Base-by-base conservation (phyloP, 2,113 vertebrate genomes). In the Apodemus sylvaticus region DNA sequence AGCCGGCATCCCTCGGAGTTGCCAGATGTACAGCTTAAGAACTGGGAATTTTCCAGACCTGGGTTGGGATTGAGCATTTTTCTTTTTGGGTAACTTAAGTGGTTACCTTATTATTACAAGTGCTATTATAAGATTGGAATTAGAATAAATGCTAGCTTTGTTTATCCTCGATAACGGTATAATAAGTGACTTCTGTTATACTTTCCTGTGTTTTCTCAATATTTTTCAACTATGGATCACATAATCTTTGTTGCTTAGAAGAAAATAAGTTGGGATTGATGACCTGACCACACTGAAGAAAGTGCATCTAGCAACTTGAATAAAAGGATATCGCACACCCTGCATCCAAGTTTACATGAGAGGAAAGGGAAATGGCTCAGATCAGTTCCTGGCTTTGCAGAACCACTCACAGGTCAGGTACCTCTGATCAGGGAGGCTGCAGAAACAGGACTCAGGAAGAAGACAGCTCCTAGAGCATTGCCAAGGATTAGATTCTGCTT, bases 261-360 rank as follows among this genome's bases (percentile, higher is more conserved):
- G 76, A 73, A 74, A 60, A 31, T 26, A 17, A 17, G 31, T 58
- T 34, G 36, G 82, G 36, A 2, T 78, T 0, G 0, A 2, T 82
- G 22, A 13, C 3, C 19, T 4, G 9, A 2, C 24, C 42, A 13
- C 26, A 26, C 5, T 86, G 53, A 94, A 90, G 81, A 62, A 78
- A 91, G 20, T 5, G 1, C 3, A 0, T 39, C 29, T 19, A 60
- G 48, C 62, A 73, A 19, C 1, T 16, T 60, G 2, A 71, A 19
- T 22, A 8, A 1, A 58, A 77, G n/a, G 53, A 13, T 4, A 9
- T 0, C 0, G 6, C 11, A 39, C 2, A 14, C 5, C 39, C 55
- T 42, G 19, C 0, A 74, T 58, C 22, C 26, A 66, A 3, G 45
- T 55, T 90, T 19, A 2, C 26, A 6, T 0, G 45, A 19, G 64